Evolutionary conservation across 2,888 invertebrate species (phyloP).

Genomic region (Therioaphis trifolii): DNA sequence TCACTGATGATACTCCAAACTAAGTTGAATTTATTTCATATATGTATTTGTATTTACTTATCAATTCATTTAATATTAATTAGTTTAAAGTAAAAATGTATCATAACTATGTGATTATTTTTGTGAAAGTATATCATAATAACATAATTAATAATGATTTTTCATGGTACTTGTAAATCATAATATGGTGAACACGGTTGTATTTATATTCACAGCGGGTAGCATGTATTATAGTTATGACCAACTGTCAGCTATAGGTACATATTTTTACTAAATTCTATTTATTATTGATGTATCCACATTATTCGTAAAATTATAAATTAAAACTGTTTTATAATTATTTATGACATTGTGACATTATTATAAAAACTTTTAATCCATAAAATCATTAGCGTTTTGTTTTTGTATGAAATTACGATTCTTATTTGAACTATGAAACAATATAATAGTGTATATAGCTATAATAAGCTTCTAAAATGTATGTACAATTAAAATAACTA

Average conservation of each 20-base stretch:
- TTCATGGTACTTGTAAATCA: constrained; percentile 25
- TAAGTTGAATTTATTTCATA: too few species aligned
- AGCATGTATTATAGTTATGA: background rate
- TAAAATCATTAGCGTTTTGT: background rate
- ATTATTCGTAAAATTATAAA: background rate
- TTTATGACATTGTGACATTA: background rate
- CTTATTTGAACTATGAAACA: background rate
- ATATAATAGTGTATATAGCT: background rate
- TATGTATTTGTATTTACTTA: too few species aligned
- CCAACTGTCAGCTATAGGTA: background rate
- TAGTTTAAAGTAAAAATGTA: too few species aligned
- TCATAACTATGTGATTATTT: too few species aligned
- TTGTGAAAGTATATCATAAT: too few species aligned
- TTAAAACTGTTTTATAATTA: background rate
- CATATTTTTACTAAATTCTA: constrained; percentile 15
- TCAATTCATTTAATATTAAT: too few species aligned
- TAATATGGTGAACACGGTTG: constrained; percentile 14
- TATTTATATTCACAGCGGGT: constrained; percentile 25
- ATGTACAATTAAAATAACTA: background rate
- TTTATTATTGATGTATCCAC: constrained; percentile 12
- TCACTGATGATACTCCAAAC: too few species aligned
- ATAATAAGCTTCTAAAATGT: background rate
- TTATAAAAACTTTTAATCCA: background rate
- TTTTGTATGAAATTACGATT: background rate
- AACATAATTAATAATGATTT: constrained; percentile 42